Evolutionary conservation across 2,888 invertebrate genomes (phyloP), one percentile per base, ranked within the genome.

Genomic region (Lucinisca nassula): DNA sequence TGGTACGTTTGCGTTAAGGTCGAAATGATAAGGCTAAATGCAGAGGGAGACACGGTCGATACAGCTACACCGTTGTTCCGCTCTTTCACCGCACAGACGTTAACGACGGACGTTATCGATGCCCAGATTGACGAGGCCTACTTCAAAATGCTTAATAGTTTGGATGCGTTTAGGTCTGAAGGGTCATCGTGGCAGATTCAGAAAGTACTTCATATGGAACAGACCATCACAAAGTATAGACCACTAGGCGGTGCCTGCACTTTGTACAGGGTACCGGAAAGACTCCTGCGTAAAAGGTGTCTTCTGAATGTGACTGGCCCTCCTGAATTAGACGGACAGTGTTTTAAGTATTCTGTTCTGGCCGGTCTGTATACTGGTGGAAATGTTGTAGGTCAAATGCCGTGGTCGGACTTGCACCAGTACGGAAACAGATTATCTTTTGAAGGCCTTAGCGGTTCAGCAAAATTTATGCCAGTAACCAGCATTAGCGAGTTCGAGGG

Each of bases 131-230:
- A 70, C 70, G 70, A 32, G 17, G 70, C 70, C 4, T 70, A 27
- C 37, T 70, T 70, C 70, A 70, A 70, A 70, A 70, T 70, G 70
- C 17, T 37, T 8, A 61, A 61, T n/a, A 30, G 61, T n/a, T n/a
- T 61, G 8, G 61, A 61, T 61, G 30, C 24, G 10, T 70, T 70
- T n/a, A 14, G 70, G 70, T 10, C 70, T 8, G 70, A 70, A 10
- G 70, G 70, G 17, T 27, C 30, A 14, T 6, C 8, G 4, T 70
- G 70, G 70, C 12, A 21, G 4, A 37, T 70, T 30, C 6, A 30
- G n/a, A 37, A 70, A 32, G 37, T 70, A 24, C 35, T 35, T 14
- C 37, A 35, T n/a, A 70, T 70, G 70, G 30, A 30, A 30, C 70
- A 70, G 70, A 70, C 70, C 32, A 14, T 70, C 37, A 17, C 37